A percentile compares a stretch with the other conserved stretches of the same genome.
phyloP scores from a whole-genome alignment of 2,888 invertebrate genomes.

The Mactromeris polynyma region DNA sequence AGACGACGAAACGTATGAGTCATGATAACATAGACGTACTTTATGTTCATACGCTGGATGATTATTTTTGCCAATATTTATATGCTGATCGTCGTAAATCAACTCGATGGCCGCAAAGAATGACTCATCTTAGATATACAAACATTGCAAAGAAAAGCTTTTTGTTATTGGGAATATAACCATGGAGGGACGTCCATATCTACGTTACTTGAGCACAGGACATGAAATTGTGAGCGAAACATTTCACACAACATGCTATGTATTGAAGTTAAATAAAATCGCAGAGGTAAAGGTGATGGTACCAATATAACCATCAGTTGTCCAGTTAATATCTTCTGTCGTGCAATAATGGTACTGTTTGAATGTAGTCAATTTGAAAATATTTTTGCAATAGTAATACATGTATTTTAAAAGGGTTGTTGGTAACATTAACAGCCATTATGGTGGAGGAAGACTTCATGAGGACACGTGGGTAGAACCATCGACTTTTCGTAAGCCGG shows the following conservation, averaged over 20 bases:
- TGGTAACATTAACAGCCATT: too few species aligned
- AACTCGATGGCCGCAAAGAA: conserved; percentile 17
- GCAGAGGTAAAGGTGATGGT: background rate
- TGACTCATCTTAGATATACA: conserved; percentile 42
- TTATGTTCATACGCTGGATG: conserved; percentile 22
- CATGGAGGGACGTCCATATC: background rate
- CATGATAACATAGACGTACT: conserved; percentile 16
- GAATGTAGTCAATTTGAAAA: too few species aligned
- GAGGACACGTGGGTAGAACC: too few species aligned
- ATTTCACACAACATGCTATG: background rate
- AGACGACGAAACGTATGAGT: background rate
- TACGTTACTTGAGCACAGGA: background rate
- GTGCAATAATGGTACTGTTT: too few species aligned
- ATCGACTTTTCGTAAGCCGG: too few species aligned
- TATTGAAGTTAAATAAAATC: background rate
- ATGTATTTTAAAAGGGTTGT: too few species aligned
- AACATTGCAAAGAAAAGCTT: conserved; percentile 17
- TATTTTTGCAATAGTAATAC: too few species aligned
- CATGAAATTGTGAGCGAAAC: background rate
- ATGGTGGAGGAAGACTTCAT: too few species aligned
- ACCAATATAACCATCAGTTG: background rate
- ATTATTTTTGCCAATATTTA: conserved; percentile 49
- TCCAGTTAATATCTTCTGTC: too few species aligned
- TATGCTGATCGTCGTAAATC: conserved; percentile 40
- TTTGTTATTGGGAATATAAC: conserved; percentile 8